Evolutionary conservation across 2,113 vertebrate genomes (phyloP).

Genomic region (Butorides virescens): DNA sequence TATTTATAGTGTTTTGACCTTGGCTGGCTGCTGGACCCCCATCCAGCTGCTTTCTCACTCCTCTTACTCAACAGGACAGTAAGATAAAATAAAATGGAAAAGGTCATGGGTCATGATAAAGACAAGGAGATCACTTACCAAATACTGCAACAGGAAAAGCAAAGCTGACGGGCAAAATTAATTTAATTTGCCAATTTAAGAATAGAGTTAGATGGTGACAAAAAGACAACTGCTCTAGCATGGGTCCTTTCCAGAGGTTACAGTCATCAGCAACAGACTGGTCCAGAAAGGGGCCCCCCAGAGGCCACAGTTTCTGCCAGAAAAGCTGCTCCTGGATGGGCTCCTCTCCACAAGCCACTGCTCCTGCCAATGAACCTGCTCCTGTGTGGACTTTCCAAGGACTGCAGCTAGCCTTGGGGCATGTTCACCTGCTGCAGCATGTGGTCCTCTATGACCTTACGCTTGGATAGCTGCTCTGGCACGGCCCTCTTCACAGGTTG

Average conservation of each 20-base stretch:
- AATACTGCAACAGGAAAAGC: not conserved
- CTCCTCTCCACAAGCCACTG: not conserved
- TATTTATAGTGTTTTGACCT: not conserved
- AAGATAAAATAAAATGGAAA: not conserved
- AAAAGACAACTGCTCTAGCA: not conserved
- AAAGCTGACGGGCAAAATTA: not conserved
- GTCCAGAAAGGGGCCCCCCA: accelerated
- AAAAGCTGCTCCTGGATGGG: not conserved
- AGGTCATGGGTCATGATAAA: not conserved
- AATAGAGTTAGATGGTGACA: not conserved
- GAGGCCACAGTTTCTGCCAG: not conserved
- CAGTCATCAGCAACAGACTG: not conserved
- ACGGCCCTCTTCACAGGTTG: not conserved
- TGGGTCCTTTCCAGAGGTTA: not conserved
- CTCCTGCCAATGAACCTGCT: not conserved
- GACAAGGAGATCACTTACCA: not conserved
- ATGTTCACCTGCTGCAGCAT: not conserved
- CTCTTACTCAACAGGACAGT: not conserved
- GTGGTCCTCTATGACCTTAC: not conserved
- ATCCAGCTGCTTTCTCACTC: not conserved
- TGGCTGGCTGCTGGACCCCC: not conserved
- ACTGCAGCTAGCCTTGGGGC: not conserved
- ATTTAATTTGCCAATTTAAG: not conserved
- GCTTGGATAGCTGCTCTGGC: not conserved
- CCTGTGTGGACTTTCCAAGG: not conserved